phyloP scores from a whole-genome alignment of 2,113 vertebrate genomes.

The Progne subis region DNA sequence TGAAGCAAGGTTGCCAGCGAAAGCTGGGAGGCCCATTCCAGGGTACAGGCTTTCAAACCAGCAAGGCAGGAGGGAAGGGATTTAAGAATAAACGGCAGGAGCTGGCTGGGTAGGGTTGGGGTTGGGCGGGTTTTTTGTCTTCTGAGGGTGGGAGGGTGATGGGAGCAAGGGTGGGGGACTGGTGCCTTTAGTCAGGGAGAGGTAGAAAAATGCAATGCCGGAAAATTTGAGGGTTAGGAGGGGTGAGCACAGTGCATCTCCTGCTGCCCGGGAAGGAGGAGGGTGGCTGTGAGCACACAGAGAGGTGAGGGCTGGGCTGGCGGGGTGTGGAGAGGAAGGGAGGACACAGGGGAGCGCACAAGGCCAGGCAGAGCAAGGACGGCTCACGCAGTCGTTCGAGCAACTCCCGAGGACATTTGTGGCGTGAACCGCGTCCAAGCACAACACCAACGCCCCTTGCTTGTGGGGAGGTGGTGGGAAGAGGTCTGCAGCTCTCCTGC shows the following conservation, averaged over 20 bases:
- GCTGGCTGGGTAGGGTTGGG: conserved; percentile 39
- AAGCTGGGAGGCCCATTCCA: conserved; percentile 89
- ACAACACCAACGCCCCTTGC: not conserved
- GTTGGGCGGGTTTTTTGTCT: not conserved
- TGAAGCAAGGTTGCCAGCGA: conserved; percentile 83
- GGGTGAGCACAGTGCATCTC: conserved; percentile 6
- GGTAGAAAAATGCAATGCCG: not conserved
- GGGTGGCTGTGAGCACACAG: conserved; percentile 1
- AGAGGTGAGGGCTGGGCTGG: conserved; percentile 66
- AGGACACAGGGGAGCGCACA: not conserved
- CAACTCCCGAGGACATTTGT: not conserved
- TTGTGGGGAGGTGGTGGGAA: not conserved
- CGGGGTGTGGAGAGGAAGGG: not conserved
- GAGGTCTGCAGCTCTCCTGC: not conserved
- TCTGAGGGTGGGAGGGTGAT: conserved; percentile 12
- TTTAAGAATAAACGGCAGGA: conserved; percentile 85
- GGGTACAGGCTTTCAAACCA: conserved; percentile 86
- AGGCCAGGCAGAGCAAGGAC: not conserved
- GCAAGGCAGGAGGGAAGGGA: conserved; percentile 86
- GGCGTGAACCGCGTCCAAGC: not conserved
- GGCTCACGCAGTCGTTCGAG: not conserved
- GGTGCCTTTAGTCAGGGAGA: not conserved
- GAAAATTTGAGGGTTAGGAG: conserved; percentile 37
- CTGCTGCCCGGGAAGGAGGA: not conserved
- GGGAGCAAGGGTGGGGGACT: not conserved